Percentiles rank a stretch among this genome's conserved stretches.
Conservation (phyloP, 1,140 invertebrate species). For the Pseudobourletiella spinata region DNA sequence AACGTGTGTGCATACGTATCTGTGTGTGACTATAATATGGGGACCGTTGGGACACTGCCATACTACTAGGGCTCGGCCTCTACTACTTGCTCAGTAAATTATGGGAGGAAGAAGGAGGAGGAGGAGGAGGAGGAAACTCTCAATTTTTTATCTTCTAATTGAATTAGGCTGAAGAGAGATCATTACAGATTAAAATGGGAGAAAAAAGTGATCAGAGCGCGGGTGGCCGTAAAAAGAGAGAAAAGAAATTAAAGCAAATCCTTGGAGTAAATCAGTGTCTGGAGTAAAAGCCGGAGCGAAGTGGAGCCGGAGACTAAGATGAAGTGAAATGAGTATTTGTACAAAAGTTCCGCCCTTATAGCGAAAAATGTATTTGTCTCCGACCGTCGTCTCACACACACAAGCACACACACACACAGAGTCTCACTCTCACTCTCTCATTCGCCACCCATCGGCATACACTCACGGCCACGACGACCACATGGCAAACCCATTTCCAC, state of each 20-base stretch:
- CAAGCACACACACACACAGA: neutral
- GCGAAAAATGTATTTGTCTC: neutral
- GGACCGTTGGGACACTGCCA: too few species aligned
- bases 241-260: constrained; percentile 37
- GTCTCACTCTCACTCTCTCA: neutral
- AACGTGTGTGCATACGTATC: too few species aligned
- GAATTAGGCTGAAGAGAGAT: constrained; percentile 35
- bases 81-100: too few species aligned
- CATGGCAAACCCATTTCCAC: too few species aligned
- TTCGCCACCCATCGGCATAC: too few species aligned
- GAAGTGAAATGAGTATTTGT: constrained; percentile 1
- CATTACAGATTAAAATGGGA: constrained; percentile 36
- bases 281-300: constrained; percentile 15
- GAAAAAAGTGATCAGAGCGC: constrained; percentile 35
- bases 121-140: neutral
- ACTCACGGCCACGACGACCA: too few species aligned
- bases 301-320: constrained; percentile 14
- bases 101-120: neutral
- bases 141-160: constrained; percentile 34
- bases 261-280: constrained; percentile 36
- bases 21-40: too few species aligned
- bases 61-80: too few species aligned
- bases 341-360: neutral
- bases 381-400: neutral
- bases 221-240: constrained; percentile 33